Conservation (phyloP, 2,797 vertebrate species). For the Lepus townsendii region DNA sequence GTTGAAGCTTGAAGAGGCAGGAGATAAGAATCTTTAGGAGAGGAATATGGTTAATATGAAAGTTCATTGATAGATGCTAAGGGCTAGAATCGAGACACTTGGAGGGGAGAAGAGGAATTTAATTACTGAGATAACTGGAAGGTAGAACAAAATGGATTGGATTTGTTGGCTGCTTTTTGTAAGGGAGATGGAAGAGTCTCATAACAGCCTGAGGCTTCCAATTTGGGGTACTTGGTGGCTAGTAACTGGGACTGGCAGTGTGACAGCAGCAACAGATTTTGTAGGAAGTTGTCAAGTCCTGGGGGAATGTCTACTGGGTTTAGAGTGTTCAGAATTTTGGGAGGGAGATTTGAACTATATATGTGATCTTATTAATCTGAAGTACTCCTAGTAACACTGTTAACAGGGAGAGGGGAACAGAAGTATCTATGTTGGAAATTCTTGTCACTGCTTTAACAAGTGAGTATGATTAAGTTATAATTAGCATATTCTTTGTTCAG, state of each 20-base stretch:
- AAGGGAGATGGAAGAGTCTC: neutral
- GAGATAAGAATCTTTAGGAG: neutral
- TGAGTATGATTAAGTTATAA: slow-evolving; percentile 63
- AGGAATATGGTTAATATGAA: neutral
- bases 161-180: neutral
- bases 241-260: neutral
- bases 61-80: neutral
- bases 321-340: neutral
- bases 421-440: slow-evolving; percentile 18
- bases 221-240: neutral
- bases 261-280: neutral
- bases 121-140: neutral
- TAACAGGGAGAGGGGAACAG: neutral
- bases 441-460: slow-evolving; percentile 65
- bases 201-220: neutral
- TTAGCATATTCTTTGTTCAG: slow-evolving; percentile 79
- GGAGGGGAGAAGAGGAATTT: neutral
- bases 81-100: neutral
- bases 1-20: neutral
- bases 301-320: neutral
- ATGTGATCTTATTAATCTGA: neutral
- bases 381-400: neutral
- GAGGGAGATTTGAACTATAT: neutral
- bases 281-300: neutral
- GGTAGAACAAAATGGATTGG: neutral